Evolutionary conservation across 1,140 invertebrate species (phyloP).

Genomic region (Neodiprion pinetum): DNA sequence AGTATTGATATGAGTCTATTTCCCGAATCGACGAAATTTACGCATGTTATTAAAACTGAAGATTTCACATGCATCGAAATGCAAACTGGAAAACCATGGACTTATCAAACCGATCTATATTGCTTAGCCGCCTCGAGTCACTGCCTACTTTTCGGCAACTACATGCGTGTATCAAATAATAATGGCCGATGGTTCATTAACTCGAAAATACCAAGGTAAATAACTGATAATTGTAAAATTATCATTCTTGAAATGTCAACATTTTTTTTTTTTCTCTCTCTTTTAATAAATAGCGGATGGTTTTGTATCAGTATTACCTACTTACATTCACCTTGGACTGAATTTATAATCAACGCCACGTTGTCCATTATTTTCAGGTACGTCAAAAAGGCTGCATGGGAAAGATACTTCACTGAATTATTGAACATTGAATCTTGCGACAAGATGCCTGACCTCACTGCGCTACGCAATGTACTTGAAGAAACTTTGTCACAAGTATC

Average conservation of each 20-base stretch:
- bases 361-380: constrained; percentile 60
- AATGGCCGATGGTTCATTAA: constrained; percentile 72
- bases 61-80: constrained; percentile 88
- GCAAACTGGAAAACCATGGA: constrained; percentile 87
- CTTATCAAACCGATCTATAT: constrained; percentile 91
- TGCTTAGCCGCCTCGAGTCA: constrained; percentile 87
- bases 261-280: background rate
- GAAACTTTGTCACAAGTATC: constrained; percentile 59
- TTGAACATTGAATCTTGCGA: constrained; percentile 75
- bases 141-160: constrained; percentile 84
- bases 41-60: constrained; percentile 73
- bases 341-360: too few species aligned
- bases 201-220: constrained; percentile 71
- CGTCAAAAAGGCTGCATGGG: constrained; percentile 70
- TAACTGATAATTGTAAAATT: background rate
- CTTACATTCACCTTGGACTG: too few species aligned
- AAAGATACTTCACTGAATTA: constrained; percentile 70
- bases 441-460: constrained; percentile 70
- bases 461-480: constrained; percentile 68
- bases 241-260: background rate
- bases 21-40: constrained; percentile 81
- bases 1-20: constrained; percentile 89
- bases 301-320: background rate
- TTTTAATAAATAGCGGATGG: background rate
- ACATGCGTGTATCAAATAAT: constrained; percentile 81